Conservation (phyloP, 2,113 vertebrate species). For the Indicator maculatus region DNA sequence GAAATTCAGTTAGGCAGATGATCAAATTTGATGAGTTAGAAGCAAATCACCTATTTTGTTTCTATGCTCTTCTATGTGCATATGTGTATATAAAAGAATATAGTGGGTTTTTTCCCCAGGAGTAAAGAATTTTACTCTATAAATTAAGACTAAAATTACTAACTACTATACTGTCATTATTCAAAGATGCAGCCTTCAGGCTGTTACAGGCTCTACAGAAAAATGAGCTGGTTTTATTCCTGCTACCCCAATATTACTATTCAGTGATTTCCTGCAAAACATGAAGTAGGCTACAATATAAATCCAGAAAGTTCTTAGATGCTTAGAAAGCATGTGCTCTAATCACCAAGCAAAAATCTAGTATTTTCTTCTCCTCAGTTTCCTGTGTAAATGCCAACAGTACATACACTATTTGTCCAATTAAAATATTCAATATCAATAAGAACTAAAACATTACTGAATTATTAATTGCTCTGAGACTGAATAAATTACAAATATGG, state of each 20-base stretch:
- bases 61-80: neutral
- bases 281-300: neutral
- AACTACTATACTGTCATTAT: neutral
- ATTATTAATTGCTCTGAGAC: conserved; percentile 45
- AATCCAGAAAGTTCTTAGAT: conserved; percentile 28
- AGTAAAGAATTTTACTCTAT: neutral
- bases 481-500: neutral
- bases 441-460: conserved; percentile 24
- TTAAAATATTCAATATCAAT: neutral
- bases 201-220: neutral
- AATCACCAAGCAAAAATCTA: conserved; percentile 3
- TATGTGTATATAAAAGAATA: neutral
- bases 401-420: neutral
- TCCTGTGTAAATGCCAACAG: neutral
- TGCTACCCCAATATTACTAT: neutral
- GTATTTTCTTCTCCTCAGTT: neutral
- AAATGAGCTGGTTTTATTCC: neutral
- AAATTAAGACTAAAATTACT: neutral
- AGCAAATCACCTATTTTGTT: neutral
- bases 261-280: neutral
- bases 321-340: conserved; percentile 1
- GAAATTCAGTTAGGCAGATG: neutral
- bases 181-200: neutral
- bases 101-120: neutral
- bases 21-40: neutral